A percentile compares a stretch with the other conserved stretches of the same genome.
Evolutionary conservation across 2,797 vertebrate genomes (phyloP).

Genomic region (Cichlasoma orientale): DNA sequence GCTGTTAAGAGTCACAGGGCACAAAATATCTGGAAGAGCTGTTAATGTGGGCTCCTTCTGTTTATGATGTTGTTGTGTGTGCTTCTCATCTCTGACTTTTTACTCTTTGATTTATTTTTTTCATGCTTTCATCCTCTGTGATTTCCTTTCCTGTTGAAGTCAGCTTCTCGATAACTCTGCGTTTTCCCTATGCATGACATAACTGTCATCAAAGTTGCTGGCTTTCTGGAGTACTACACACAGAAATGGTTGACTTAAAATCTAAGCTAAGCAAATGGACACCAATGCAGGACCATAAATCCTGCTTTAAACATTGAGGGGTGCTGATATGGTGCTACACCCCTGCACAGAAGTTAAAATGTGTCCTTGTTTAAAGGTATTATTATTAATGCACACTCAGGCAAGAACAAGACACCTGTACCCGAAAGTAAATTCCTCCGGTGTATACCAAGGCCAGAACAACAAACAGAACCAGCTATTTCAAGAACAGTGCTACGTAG

Average conservation of each 20-base stretch:
- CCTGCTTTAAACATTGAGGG: neutral
- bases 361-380: fast-evolving
- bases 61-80: no score
- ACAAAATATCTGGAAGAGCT: no score
- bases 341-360: neutral
- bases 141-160: neutral
- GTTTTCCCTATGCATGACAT: neutral
- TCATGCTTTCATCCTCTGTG: neutral
- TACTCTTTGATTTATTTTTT: neutral
- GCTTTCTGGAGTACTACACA: neutral
- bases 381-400: neutral
- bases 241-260: neutral
- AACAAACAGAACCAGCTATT: no score
- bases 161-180: neutral
- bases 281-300: neutral
- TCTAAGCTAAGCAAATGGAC: neutral
- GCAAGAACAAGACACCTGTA: no score
- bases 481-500: no score
- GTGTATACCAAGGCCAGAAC: no score
- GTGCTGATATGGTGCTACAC: neutral
- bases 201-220: neutral
- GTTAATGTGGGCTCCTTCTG: no score
- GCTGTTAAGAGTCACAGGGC: no score
- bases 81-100: neutral
- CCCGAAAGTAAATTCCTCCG: no score